Base-by-base conservation (phyloP, 2,888 invertebrate genomes). In the Artemia sp. region DNA sequence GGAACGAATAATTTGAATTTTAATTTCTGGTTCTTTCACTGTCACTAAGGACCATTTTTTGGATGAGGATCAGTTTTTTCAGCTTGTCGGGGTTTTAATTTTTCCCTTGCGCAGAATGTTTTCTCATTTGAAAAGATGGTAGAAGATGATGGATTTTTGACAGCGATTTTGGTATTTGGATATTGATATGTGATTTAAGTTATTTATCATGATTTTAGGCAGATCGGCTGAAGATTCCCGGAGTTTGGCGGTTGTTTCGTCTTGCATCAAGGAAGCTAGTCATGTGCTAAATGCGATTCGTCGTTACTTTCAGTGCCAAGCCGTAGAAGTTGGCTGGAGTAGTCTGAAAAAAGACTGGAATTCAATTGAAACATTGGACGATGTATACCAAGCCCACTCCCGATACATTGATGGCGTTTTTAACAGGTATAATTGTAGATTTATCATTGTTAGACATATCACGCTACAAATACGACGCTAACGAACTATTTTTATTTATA, bases 261-360 rank as follows among this genome's bases (percentile, higher is more conserved):
- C 64, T 0, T 58, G 14, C 64, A 24, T 58, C 24, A n/a, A 24
- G 14, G 64, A 58, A 24, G 64, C 64, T 9, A 19, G 64, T 24
- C 64, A 58, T 58, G 64, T 58, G 8, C 24, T 58, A 58, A 58
- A 58, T 24, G 64, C 64, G 14, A 58, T 58, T 58, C 64, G 64
- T 24, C n/a, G 64, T 19, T 58, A 58, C 24, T 58, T 58, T 24
- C 64, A 58, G 8, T 58, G 64, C 64, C 64, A 58, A 58, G 64
- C 64, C 2, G 24, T 58, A 19, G 64, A 58, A 58, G 24, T 58
- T 58, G 64, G 64, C 64, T 58, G 64, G 64, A 58, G 64, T 11
- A 58, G 64, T 24, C 24, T 58, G 64, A 58, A 58, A 24, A 58
- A 58, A n/a, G 64, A 58, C 64, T 58, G 64, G 64, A 58, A 58